phyloP scores from a whole-genome alignment of 2,888 invertebrate species.

The Synergus gifuensis region DNA sequence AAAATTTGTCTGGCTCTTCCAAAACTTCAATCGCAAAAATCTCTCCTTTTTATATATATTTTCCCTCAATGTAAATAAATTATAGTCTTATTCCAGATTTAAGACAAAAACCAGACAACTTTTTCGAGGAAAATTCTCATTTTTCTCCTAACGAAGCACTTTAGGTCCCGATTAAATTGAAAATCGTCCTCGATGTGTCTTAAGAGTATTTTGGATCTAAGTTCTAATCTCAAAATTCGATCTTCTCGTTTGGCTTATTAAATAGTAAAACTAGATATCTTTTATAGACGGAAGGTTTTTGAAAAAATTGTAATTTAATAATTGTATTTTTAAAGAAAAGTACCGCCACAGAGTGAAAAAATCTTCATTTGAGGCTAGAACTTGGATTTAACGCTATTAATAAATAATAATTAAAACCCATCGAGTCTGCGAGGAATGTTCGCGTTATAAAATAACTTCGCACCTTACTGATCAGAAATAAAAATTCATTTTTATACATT shows the following conservation, averaged over 20 bases:
- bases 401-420: neutral
- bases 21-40: neutral
- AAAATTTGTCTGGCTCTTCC: neutral
- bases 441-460: neutral
- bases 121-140: neutral
- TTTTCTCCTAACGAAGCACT: neutral
- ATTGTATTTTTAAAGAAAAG: too few relatives aligned
- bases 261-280: too few relatives aligned
- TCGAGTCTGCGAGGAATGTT: neutral
- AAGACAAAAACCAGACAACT: neutral
- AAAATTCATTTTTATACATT: slow-evolving; percentile 7
- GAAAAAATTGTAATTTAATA: too few relatives aligned
- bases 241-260: too few relatives aligned
- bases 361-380: too few relatives aligned
- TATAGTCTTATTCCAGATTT: neutral
- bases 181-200: neutral
- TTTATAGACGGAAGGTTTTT: neutral
- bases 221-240: too few relatives aligned
- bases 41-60: neutral
- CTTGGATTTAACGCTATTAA: too few relatives aligned
- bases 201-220: too few relatives aligned
- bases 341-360: too few relatives aligned
- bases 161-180: slow-evolving; percentile 4
- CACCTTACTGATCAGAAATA: neutral
- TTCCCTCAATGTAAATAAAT: neutral